Evolutionary conservation across 1,140 invertebrate species (phyloP).

Genomic region (Ceratina japonica): DNA sequence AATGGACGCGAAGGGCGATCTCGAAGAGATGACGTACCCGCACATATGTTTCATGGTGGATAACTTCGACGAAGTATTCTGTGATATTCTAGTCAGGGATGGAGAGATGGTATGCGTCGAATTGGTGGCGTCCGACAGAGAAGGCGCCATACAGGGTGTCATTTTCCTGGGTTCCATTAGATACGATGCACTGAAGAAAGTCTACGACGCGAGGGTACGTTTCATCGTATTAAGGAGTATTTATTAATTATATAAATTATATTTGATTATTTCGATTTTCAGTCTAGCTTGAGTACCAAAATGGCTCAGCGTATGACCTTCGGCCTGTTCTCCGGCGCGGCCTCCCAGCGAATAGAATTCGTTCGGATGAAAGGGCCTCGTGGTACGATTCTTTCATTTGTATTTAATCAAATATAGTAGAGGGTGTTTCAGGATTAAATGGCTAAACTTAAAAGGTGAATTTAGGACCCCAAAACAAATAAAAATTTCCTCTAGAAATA

Average conservation of each 20-base stretch:
- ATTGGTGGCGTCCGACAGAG: constrained; percentile 93
- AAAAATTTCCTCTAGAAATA: too few species aligned
- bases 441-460: too few species aligned
- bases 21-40: constrained; percentile 99
- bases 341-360: constrained; percentile 95
- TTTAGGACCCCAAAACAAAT: too few species aligned
- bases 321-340: constrained; percentile 90
- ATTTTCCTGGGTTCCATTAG: constrained; percentile 98
- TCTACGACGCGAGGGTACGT: constrained; percentile 96
- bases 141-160: constrained; percentile 91
- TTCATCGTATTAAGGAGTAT: neutral
- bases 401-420: too few species aligned
- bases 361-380: constrained; percentile 98
- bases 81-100: constrained; percentile 96
- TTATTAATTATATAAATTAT: neutral
- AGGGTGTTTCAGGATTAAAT: too few species aligned
- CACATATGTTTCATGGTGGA: constrained; percentile 99
- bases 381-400: constrained; percentile 72
- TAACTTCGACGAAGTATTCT: constrained; percentile 99
- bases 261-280: constrained; percentile 55
- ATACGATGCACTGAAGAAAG: constrained; percentile 97
- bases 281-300: constrained; percentile 96
- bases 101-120: constrained; percentile 99
- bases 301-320: constrained; percentile 98
- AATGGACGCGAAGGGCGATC: constrained; percentile 99